Evolutionary conservation across 2,113 vertebrate genomes (phyloP), one percentile per base, ranked within the genome.

Genomic region (Channa argus): DNA sequence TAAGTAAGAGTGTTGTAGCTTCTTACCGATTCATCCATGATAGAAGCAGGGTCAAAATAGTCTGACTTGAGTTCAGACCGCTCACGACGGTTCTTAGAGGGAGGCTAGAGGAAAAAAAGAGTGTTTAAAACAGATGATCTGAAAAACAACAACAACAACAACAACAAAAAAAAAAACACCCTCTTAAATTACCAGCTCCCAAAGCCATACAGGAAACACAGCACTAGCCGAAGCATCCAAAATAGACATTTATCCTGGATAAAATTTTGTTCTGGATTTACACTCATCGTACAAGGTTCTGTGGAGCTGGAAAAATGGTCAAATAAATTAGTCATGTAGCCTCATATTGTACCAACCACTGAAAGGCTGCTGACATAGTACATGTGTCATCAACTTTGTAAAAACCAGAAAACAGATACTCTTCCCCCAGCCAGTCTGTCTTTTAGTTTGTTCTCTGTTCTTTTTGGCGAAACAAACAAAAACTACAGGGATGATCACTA

Each of bases 1-100:
- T 10, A 33, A 36, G 43, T 14, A 14, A 63, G 13, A 47, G n/a
- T 3, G 3, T n/a, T 12, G 44, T 7, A 11, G 61, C 33, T 38
- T 88, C 96, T 95, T 96, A 99, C 98, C 90, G 97, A 98, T 92
- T 99, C 98, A 91, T 99, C 97, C 97, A 99, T 99, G 93, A 99
- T 98, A 92, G 98, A 99, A 91, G 97, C 96, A 10, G 98, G 98
- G 93, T 99, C 98, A 93, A 99, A 99, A 94, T 97, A 99, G 95
- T 99, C 98, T 52, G 97, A 97, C 93, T 99, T 99, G 79, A 99
- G 95, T 83, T 99, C 98, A 59, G 97, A 97, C 92, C 98, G 95
- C 88, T 99, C 98, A 80, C 98, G 95, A 54, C 98, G 96, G 90
- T 99, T 99, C 95, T 99, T 99, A 77, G 98, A 99, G 12, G 97